Evolutionary conservation across 2,113 vertebrate species (phyloP), one percentile per base, ranked within the genome.

Genomic region (Bubo bubo): DNA sequence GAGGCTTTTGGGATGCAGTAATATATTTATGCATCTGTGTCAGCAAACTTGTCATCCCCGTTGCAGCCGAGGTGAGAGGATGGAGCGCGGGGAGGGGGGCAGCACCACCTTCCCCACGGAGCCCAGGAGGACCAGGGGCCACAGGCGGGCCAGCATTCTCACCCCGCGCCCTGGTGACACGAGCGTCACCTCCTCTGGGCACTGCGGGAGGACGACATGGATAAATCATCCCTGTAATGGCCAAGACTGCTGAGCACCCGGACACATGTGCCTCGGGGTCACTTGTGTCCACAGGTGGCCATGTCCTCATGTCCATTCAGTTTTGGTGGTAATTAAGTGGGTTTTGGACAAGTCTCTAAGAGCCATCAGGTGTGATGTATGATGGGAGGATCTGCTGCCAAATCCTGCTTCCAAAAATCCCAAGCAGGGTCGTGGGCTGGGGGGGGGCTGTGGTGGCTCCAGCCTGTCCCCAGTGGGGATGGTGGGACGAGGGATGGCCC

Each of bases 261-360:
- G 35, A 18, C 3, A 0, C 2, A 1, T 5, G 64, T 24, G 58
- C 35, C 59, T 41, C 0, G 1, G 41, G 50, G 50, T 39, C 37
- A 8, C 12, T 13, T 12, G 37, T 67, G 60, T 10, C 60, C 60
- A 5, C 45, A 39, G 45, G 62, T 53, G 53, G 62, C 70, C 49
- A 1, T 9, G 55, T 43, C 62, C 47, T 60, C 5, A 0, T 1
- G 9, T 45, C 59, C 52, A 45, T 50, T 52, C 2, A 0, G 34
- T 32, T 79, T 14, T 58, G 34, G 52, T 53, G 43, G 34, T 27
- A 37, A 72, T 45, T 64, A 52, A 37, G 43, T 37, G 37, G 19
- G 14, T 14, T 80, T 80, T 18, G 41, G 75, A 32, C 10, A 41
- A 16, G 39, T 30, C 18, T 55, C 28, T 14, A 5, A 34, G 37